Conservation (phyloP, 2,113 vertebrate species). For the Piprites chloris region DNA sequence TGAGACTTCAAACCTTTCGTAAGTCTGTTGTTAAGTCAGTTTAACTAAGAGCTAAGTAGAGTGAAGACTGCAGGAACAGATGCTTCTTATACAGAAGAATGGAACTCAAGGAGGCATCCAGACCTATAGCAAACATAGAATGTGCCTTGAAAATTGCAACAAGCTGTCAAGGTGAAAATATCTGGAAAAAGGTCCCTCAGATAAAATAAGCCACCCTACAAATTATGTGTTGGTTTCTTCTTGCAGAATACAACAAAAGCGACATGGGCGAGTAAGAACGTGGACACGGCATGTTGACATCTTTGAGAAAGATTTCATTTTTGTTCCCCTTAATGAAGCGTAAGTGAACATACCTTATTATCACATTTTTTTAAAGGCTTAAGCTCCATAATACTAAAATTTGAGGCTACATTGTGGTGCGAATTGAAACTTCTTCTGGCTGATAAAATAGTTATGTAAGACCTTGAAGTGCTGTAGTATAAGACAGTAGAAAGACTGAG, state of each 20-base stretch:
- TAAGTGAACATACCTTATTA: constrained; percentile 73
- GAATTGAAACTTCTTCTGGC: neutral
- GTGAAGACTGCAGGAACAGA: neutral
- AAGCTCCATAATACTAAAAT: neutral
- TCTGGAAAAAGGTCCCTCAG: neutral
- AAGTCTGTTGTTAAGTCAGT: constrained; percentile 62
- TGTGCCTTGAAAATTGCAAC: neutral
- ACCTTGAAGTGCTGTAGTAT: neutral
- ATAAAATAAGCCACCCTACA: neutral
- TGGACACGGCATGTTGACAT: constrained; percentile 98
- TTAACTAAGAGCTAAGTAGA: neutral
- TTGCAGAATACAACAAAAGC: constrained; percentile 89
- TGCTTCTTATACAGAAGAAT: neutral
- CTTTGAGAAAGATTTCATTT: constrained; percentile 98
- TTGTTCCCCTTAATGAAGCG: constrained; percentile 99
- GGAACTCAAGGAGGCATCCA: neutral
- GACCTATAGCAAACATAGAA: neutral
- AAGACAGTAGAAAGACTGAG: neutral
- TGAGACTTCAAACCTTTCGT: constrained; percentile 89
- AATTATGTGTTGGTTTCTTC: neutral
- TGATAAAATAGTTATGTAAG: neutral
- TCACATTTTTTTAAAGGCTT: neutral
- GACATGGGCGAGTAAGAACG: constrained; percentile 94
- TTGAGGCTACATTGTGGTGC: neutral
- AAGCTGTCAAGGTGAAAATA: neutral